These are phyloP conservation scores for Tetrao urogallus DNA, from an alignment of 2,113 vertebrate genomes.

Conservation along the genomic window DNA sequence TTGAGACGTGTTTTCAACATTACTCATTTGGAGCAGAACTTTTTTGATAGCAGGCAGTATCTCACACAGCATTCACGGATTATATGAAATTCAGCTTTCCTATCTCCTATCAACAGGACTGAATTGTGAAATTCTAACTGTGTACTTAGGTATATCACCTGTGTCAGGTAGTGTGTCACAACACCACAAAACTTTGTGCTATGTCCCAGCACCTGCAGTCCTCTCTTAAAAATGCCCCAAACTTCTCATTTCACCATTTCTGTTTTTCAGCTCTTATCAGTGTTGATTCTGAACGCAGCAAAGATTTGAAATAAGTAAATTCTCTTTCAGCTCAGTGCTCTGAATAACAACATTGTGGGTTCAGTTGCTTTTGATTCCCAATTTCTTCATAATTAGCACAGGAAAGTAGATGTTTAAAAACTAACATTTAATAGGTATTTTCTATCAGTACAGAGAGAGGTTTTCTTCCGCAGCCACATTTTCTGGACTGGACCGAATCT, in stretches of 20 bases:
- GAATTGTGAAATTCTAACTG: not conserved
- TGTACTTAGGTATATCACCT: not conserved
- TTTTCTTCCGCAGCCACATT: not conserved
- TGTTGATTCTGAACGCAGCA: not conserved
- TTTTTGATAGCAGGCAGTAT: not conserved
- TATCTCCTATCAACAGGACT: not conserved
- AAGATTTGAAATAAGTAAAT: not conserved
- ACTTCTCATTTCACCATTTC: not conserved
- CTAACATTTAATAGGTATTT: conserved; percentile 1
- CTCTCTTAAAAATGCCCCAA: not conserved
- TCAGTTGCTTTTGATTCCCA: conserved; percentile 20
- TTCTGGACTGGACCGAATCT: not conserved
- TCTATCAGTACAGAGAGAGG: not conserved
- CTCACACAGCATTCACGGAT: not conserved
- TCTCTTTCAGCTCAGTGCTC: not conserved
- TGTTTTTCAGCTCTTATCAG: not conserved
- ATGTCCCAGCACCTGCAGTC: not conserved
- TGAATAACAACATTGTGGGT: not conserved
- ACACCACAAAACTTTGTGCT: not conserved
- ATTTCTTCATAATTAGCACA: not conserved
- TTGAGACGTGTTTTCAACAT: not conserved
- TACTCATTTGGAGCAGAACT: not conserved
- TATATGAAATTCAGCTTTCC: not conserved
- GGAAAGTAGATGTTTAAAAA: conserved; percentile 1
- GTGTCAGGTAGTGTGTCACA: not conserved